These are phyloP conservation scores for Antennarius striatus DNA, from an alignment of 2,113 vertebrate genomes.

Conservation along the genomic window DNA sequence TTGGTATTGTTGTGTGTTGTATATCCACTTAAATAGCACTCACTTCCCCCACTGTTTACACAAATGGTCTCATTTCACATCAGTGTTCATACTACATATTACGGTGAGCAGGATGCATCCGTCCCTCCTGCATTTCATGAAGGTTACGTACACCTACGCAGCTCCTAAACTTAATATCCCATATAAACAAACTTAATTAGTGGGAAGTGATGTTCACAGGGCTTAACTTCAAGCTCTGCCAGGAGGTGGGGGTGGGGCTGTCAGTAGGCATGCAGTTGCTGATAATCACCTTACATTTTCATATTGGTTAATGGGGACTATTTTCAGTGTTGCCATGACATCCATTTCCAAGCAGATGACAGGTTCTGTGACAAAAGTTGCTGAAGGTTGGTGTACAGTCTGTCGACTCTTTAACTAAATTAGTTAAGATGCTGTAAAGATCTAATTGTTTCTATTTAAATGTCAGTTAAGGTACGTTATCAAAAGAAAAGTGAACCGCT, in stretches of 20 bases:
- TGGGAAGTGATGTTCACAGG: constrained; percentile 58
- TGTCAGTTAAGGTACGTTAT: too few species aligned
- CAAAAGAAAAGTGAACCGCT: too few species aligned
- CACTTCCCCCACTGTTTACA: constrained; percentile 43
- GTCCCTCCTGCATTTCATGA: constrained; percentile 59
- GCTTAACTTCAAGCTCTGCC: constrained; percentile 55
- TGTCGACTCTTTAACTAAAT: constrained; percentile 1
- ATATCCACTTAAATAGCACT: constrained; percentile 49
- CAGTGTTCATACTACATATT: constrained; percentile 50
- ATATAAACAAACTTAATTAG: constrained; percentile 81
- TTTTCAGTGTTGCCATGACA: constrained; percentile 69
- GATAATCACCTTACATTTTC: constrained; percentile 70
- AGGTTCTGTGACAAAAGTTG: constrained; percentile 49
- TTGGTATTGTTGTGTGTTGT: constrained; percentile 33
- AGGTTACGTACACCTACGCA: constrained; percentile 75
- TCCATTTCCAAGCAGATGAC: constrained; percentile 31
- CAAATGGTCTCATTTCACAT: constrained; percentile 59
- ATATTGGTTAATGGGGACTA: constrained; percentile 44
- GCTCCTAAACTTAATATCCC: constrained; percentile 73
- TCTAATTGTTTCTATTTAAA: constrained; percentile 50
- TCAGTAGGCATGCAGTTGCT: constrained; percentile 65
- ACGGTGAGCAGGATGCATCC: constrained; percentile 29
- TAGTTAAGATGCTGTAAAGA: too few species aligned
- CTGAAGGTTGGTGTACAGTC: constrained; percentile 17
- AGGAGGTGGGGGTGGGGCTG: constrained; percentile 21